phyloP scores from a whole-genome alignment of 2,797 vertebrate genomes.

The Erethizon dorsatum region DNA sequence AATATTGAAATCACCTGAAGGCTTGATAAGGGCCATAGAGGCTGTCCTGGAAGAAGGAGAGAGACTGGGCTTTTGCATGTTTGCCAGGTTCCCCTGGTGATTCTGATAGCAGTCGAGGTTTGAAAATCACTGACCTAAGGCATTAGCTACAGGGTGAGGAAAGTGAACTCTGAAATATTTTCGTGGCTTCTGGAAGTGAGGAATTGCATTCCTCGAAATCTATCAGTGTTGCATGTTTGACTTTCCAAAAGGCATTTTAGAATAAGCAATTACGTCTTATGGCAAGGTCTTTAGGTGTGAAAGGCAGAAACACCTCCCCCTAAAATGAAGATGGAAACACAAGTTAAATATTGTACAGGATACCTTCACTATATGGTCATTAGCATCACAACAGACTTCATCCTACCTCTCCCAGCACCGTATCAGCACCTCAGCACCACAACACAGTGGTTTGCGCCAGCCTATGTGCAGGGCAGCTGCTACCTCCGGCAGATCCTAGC shows the following conservation, averaged over 20 bases:
- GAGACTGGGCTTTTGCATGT: not conserved
- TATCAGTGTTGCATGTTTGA: not conserved
- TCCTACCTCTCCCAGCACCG: not conserved
- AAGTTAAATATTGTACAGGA: not conserved
- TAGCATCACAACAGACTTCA: not conserved
- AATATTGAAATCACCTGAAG: not conserved
- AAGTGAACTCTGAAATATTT: not conserved
- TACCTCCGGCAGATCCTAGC: not conserved
- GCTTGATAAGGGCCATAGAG: not conserved
- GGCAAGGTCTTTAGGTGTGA: not conserved
- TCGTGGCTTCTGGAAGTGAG: not conserved
- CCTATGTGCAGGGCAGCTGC: fast-evolving
- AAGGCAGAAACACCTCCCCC: not conserved
- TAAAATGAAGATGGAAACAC: not conserved
- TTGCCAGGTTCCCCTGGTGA: not conserved
- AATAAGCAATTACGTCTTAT: not conserved
- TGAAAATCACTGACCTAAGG: not conserved
- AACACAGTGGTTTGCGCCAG: fast-evolving
- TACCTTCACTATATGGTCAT: not conserved
- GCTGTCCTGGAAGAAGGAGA: not conserved
- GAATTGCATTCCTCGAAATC: not conserved
- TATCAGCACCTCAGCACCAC: not conserved
- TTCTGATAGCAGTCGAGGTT: not conserved
- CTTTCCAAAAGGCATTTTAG: slow-evolving; percentile 2
- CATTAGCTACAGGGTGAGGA: not conserved